A percentile compares a stretch with the other conserved stretches of the same genome.
phyloP scores from a whole-genome alignment of 2,888 invertebrate genomes.

The Atrina japonica region DNA sequence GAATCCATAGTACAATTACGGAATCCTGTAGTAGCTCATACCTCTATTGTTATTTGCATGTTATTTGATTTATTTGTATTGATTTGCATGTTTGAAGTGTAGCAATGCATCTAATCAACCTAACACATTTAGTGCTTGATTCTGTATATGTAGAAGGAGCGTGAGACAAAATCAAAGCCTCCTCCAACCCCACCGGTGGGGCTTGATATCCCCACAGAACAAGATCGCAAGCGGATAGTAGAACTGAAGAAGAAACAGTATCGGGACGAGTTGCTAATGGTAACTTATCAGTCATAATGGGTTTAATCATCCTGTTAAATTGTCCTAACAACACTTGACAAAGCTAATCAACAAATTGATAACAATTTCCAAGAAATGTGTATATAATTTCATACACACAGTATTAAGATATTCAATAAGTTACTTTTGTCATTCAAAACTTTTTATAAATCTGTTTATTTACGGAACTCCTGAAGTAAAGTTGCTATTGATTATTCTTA shows the following conservation, averaged over 20 bases:
- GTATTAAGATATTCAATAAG: too few relatives aligned
- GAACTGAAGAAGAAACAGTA: constrained; percentile 30
- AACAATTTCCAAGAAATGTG: too few relatives aligned
- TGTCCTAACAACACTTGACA: not conserved
- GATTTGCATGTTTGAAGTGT: not conserved
- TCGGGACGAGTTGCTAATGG: constrained; percentile 38
- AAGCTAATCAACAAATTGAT: not conserved
- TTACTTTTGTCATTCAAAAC: too few relatives aligned
- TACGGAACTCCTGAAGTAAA: too few relatives aligned
- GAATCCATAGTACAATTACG: too few relatives aligned
- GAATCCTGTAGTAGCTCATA: too few relatives aligned
- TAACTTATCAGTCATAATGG: constrained; percentile 5
- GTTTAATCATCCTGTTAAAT: not conserved
- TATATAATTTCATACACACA: too few relatives aligned
- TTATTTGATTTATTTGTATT: not conserved
- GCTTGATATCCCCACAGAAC: constrained; percentile 40
- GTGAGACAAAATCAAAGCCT: constrained; percentile 2
- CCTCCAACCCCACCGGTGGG: constrained; percentile 44
- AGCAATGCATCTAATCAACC: too few relatives aligned
- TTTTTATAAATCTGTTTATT: too few relatives aligned
- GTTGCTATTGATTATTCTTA: too few relatives aligned
- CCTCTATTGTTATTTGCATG: too few relatives aligned
- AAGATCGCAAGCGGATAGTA: constrained; percentile 30
- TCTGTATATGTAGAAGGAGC: constrained; percentile 29
- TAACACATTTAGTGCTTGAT: not conserved